Evolutionary conservation across 2,888 invertebrate species (phyloP).

Genomic region (Agrotis puta): DNA sequence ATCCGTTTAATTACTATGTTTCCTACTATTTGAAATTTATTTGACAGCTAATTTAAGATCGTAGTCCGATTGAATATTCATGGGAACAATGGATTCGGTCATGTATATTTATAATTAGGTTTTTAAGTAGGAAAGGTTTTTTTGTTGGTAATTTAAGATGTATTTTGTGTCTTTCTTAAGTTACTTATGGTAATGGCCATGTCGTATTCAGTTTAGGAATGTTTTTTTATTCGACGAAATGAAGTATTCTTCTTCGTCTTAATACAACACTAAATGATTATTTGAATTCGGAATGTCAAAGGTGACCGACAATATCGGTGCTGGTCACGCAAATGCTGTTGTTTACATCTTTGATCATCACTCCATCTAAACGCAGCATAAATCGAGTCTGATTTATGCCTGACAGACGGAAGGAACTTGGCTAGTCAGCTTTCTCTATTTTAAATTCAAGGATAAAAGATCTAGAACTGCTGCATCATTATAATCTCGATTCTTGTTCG

Average conservation of each 20-base stretch:
- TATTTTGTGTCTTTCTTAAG: conserved; percentile 37
- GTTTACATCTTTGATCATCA: conserved; percentile 63
- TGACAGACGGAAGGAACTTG: conserved; percentile 62
- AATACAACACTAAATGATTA: not conserved
- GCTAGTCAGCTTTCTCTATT: conserved; percentile 60
- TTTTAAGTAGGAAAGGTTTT: conserved; percentile 36
- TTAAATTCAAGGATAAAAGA: conserved; percentile 63
- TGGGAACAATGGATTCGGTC: conserved; percentile 60
- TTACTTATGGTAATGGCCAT: conserved; percentile 23
- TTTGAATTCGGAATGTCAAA: conserved; percentile 22
- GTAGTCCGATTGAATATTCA: conserved; percentile 56
- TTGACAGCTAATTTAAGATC: conserved; percentile 63
- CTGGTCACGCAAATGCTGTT: conserved; percentile 38
- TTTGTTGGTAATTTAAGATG: conserved; percentile 49
- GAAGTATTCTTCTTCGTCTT: not conserved
- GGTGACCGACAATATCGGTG: conserved; percentile 18
- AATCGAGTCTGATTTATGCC: conserved; percentile 56
- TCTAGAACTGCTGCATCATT: conserved; percentile 48
- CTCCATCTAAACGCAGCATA: conserved; percentile 54
- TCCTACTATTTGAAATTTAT: conserved; percentile 64
- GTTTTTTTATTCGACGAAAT: conserved; percentile 1
- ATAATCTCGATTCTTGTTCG: conserved; percentile 42
- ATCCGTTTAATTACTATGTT: conserved; percentile 67
- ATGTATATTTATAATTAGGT: conserved; percentile 56
- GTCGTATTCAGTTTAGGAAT: conserved; percentile 10